Evolutionary conservation across 2,113 vertebrate species (phyloP), one percentile per base, ranked within the genome.

Genomic region (Hemiscyllium ocellatum): DNA sequence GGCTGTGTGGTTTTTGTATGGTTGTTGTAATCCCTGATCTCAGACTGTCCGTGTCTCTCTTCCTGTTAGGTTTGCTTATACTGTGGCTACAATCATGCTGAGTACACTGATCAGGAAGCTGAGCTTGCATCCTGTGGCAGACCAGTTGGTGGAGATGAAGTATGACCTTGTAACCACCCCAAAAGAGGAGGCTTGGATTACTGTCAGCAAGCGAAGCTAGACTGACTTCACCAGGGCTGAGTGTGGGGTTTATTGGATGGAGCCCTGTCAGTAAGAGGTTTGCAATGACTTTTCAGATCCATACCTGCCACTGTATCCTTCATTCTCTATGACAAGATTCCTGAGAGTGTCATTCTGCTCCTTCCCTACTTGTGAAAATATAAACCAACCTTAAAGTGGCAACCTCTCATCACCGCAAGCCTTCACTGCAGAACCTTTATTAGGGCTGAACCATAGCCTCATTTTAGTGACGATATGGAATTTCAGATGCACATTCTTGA

Each of bases 131-230:
- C 97, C 97, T 37, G 97, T 99, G 95, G 96, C 98, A 96, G 98
- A 98, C n/a, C 98, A 99, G 96, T 97, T 98, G 95, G 97, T 97
- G 96, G 99, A 99, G 96, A 98, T 98, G 95, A 98, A 98, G 61
- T 99, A 98, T 12, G 98, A 99, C 96, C 98, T 99, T 96, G 99
- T 99, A 95, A 98, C 98, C 69, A 98, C 98, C 0, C 98, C 98
- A 0, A 99, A 98, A 96, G 99, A 99, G 15, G 99, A 99, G 97
- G 98, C 98, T 80, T 99, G 99, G 99, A 98, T 99, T 97, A 99
- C 98, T 0, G 97, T 99, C 96, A 98, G 98, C 97, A 98, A 97
- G 96, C 98, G 98, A 96, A 97, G 96, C 94, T 98, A 97, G 97
- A 65, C 89, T 2, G 65, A 66, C 61, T 61, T 20, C 61, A 66